Evolutionary conservation across 2,113 vertebrate species (phyloP).

Genomic region (Callocephalon fimbriatum): DNA sequence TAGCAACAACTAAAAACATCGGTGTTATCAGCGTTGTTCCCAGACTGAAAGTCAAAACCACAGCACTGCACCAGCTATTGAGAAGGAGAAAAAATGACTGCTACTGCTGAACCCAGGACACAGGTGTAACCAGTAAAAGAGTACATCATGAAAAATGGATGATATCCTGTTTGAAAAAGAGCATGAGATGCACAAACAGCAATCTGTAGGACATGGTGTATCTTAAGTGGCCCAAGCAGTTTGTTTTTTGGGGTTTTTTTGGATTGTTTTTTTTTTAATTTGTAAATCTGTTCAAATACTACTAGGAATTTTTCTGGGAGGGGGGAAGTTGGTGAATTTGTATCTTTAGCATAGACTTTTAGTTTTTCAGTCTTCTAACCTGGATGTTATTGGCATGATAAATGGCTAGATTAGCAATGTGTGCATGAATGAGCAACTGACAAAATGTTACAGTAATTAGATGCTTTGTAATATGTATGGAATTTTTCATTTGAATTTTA

Average conservation of each 20-base stretch:
- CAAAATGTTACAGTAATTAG: conserved; percentile 21
- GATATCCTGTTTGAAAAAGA: too few relatives aligned
- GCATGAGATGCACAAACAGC: too few relatives aligned
- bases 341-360: not conserved
- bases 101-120: too few relatives aligned
- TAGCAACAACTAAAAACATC: too few relatives aligned
- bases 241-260: not conserved
- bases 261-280: not conserved
- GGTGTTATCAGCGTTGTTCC: too few relatives aligned
- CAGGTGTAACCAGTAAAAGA: too few relatives aligned
- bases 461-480: not conserved
- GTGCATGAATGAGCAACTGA: not conserved
- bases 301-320: not conserved
- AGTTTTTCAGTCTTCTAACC: not conserved
- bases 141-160: too few relatives aligned
- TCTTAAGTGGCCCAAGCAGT: too few relatives aligned
- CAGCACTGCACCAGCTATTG: too few relatives aligned
- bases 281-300: not conserved
- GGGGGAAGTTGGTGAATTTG: not conserved
- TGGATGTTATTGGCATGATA: not conserved
- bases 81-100: too few relatives aligned
- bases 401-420: not conserved
- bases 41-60: too few relatives aligned
- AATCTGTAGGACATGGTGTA: too few relatives aligned
- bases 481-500: conserved; percentile 55